These are phyloP conservation scores for Archips xylosteana DNA, from an alignment of 2,888 invertebrate species.

Conservation along the genomic window DNA sequence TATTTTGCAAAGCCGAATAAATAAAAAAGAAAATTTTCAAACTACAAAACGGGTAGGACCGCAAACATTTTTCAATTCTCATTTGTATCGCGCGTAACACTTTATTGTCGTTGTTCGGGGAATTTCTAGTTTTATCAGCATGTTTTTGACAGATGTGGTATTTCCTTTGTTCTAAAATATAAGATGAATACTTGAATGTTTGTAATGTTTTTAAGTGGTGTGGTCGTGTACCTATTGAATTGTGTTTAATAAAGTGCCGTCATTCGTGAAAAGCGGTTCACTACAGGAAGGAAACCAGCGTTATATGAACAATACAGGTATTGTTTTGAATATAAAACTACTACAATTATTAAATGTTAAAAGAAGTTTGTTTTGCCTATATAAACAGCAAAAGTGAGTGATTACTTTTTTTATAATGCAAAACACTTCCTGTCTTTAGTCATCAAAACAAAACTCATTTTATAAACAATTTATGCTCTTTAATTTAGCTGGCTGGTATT, in stretches of 20 bases:
- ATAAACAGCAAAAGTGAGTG: neutral
- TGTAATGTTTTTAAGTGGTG: neutral
- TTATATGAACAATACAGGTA: neutral
- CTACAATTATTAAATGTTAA: neutral
- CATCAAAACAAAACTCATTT: too few species aligned
- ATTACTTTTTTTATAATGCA: too few species aligned
- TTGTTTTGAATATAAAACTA: neutral
- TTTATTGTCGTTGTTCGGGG: slow-evolving; percentile 38
- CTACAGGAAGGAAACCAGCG: neutral
- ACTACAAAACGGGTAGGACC: neutral
- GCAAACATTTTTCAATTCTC: neutral
- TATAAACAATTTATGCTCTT: too few species aligned
- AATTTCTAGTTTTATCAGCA: slow-evolving; percentile 16
- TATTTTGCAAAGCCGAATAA: too few species aligned
- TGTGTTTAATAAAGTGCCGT: neutral
- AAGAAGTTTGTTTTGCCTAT: neutral
- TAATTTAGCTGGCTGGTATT: too few species aligned
- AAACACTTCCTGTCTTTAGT: too few species aligned
- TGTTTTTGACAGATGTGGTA: slow-evolving; percentile 4
- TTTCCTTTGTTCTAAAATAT: slow-evolving; percentile 8
- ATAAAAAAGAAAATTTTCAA: too few species aligned
- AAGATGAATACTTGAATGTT: neutral
- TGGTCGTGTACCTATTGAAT: neutral
- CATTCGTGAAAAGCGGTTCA: neutral
- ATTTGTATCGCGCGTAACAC: neutral